phyloP scores from a whole-genome alignment of 1,140 invertebrate species.

The Leptinotarsa defecta region DNA sequence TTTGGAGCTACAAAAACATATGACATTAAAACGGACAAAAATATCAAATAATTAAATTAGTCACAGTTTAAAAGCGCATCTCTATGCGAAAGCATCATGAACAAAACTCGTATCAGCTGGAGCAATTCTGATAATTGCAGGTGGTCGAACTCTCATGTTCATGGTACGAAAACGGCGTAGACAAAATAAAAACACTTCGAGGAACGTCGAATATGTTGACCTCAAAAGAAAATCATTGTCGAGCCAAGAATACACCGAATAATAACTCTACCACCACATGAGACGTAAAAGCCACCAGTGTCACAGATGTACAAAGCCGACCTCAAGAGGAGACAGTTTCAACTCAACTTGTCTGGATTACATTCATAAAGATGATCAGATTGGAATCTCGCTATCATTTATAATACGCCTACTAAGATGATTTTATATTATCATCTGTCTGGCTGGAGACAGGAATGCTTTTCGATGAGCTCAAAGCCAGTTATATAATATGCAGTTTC shows the following conservation, averaged over 20 bases:
- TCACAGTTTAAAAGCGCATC: too few species aligned
- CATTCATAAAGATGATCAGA: constrained; percentile 19
- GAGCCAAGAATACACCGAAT: neutral
- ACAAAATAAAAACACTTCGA: constrained; percentile 12
- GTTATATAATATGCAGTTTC: neutral
- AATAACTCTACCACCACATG: constrained; percentile 10
- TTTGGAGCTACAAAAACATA: too few species aligned
- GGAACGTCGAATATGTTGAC: constrained; percentile 16
- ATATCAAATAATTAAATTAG: too few species aligned
- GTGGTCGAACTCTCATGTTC: neutral
- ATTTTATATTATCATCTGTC: constrained; percentile 14
- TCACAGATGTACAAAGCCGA: neutral
- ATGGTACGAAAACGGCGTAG: constrained; percentile 2
- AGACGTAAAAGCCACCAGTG: neutral
- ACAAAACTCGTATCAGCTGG: too few species aligned
- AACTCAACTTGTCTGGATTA: constrained; percentile 11
- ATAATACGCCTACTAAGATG: constrained; percentile 15
- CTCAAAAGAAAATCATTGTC: constrained; percentile 11
- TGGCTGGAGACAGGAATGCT: constrained; percentile 1
- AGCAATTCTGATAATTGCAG: neutral
- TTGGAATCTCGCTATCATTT: constrained; percentile 17
- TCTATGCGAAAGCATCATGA: too few species aligned
- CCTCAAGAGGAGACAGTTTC: neutral
- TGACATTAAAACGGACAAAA: too few species aligned
- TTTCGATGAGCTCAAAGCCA: neutral